Conservation (phyloP, 1,140 invertebrate species). For the Nasonia giraulti region DNA sequence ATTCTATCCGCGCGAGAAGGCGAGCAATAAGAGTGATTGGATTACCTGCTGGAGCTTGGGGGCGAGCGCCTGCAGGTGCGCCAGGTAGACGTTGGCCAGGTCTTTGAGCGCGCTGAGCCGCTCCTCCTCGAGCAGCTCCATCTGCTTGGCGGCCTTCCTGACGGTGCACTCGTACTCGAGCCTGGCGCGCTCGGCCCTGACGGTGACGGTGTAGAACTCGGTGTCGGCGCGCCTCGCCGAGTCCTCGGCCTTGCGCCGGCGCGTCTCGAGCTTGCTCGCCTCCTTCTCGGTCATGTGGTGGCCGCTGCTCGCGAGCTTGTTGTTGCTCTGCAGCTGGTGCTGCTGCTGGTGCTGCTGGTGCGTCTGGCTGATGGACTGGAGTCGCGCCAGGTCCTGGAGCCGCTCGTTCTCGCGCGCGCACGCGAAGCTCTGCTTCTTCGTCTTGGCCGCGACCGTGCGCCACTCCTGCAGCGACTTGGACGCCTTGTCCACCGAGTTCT, state of each 20-base stretch:
- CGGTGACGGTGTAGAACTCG: slow-evolving; percentile 93
- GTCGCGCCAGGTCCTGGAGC: slow-evolving; percentile 80
- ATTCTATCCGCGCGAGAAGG: not conserved
- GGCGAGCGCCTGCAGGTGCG: slow-evolving; percentile 84
- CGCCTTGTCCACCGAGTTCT: slow-evolving; percentile 90
- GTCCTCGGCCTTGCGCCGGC: slow-evolving; percentile 92
- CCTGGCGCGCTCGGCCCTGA: slow-evolving; percentile 90
- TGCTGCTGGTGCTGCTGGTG: slow-evolving; percentile 68
- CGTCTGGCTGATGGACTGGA: slow-evolving; percentile 69
- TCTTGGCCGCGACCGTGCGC: slow-evolving; percentile 88
- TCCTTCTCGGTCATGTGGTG: slow-evolving; percentile 80
- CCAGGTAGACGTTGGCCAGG: slow-evolving; percentile 85
- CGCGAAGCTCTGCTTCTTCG: slow-evolving; percentile 89
- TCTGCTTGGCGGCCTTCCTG: slow-evolving; percentile 83
- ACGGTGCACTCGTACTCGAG: slow-evolving; percentile 94
- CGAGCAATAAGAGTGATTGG: not conserved
- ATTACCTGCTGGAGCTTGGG: slow-evolving; percentile 78
- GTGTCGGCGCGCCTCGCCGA: slow-evolving; percentile 92
- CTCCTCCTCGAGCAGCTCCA: slow-evolving; percentile 92
- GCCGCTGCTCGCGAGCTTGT: slow-evolving; percentile 62
- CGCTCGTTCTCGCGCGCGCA: slow-evolving; percentile 92
- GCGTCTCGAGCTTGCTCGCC: slow-evolving; percentile 86
- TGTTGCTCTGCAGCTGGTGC: slow-evolving; percentile 61
- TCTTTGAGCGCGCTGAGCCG: slow-evolving; percentile 88
- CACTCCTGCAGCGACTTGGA: slow-evolving; percentile 88